phyloP scores from a whole-genome alignment of 2,888 invertebrate species.

The Anorthoa munda region DNA sequence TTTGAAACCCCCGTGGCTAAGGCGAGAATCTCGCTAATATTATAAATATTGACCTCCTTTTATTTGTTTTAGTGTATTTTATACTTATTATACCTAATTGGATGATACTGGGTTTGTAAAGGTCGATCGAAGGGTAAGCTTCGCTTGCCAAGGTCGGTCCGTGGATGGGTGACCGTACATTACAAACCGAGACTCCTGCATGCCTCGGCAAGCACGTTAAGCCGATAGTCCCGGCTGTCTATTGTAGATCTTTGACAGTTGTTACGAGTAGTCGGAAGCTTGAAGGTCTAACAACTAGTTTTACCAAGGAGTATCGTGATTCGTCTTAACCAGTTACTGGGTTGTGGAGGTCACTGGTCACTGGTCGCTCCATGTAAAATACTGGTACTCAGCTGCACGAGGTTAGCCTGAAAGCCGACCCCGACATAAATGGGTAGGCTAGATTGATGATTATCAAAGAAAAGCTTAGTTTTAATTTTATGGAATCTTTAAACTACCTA shows the following conservation, averaged over 20 bases:
- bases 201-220: too few species aligned
- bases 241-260: too few species aligned
- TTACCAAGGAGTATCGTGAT: too few species aligned
- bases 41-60: conserved; percentile 34
- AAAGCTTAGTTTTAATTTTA: too few species aligned
- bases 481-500: too few species aligned
- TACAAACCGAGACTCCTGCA: neutral
- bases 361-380: too few species aligned
- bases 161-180: neutral
- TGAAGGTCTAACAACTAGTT: too few species aligned
- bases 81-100: conserved; percentile 32
- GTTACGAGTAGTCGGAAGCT: too few species aligned
- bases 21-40: conserved; percentile 39
- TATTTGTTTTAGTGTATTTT: conserved; percentile 25
- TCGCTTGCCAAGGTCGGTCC: neutral
- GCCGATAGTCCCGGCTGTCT: too few species aligned
- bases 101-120: neutral
- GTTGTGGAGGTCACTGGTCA: too few species aligned
- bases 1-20: conserved; percentile 39
- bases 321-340: too few species aligned
- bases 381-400: neutral
- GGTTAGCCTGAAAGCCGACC: conserved; percentile 3
- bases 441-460: too few species aligned
- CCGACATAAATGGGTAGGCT: neutral
- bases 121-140: neutral